Base-by-base conservation (phyloP, 37 sponge, comb jelly and placozoan species). In the Chondrilla cf. caribensis region DNA sequence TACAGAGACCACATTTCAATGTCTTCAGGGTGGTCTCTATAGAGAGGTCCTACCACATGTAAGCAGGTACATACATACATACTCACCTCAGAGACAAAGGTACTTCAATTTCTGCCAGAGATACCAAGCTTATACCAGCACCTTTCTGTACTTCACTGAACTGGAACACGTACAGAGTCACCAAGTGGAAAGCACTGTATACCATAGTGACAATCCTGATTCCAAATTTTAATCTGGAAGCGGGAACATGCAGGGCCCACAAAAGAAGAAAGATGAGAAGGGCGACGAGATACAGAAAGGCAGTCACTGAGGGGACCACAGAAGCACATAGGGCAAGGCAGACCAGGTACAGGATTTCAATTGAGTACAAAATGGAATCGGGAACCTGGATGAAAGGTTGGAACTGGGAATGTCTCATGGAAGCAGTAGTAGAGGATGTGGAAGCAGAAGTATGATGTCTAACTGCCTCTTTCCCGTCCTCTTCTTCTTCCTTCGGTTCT, bases 161-260 rank as follows among this genome's bases (percentile, higher is more conserved):
- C 85, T 94, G 95, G 68, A 86, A 94, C 38, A 94, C 77, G 75
- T 94, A 82, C 43, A 94, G 68, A 24, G 81, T 40, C 14, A 94
- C 38, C 28, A 94, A 79, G 77, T 94, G 95, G 21, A 87, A 35
- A 19, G 82, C 80, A 7, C 83, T 18, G 62, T 86, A 91, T 70
- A 88, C 21, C 39, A 86, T 43, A 4, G 82, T 60, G 0, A 86
- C 17, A 17, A 65, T 38, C 58, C 84, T 54, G 6, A 91, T 33
- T 17, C 51, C 76, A 22, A 80, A 33, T 24, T 51, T 79, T 29
- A 82, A 24, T 41, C 18, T 39, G 44, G 44, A 8, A 73, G 41
- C 47, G n/a, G 55, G 2, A 6, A 47, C 31, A 35, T 88, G 86
- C 35, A 91, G 26, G 31, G 82, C 77, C 95, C 92, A 94, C 0